A percentile compares a stretch with the other conserved stretches of the same genome.
phyloP scores from a whole-genome alignment of 2,888 invertebrate genomes.

The Himalopsyche tibetana region DNA sequence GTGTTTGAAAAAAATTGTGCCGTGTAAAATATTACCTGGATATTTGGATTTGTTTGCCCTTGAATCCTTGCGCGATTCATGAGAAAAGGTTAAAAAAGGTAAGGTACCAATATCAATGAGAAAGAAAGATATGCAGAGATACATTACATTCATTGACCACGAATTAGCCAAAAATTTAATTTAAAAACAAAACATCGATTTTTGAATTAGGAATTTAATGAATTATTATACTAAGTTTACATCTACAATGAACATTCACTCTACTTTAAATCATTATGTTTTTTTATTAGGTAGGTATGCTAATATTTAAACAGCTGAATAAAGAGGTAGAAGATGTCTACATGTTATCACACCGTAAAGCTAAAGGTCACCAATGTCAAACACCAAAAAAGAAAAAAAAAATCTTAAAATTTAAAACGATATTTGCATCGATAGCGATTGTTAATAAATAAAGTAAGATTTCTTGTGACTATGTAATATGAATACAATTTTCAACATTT shows the following conservation, averaged over 20 bases:
- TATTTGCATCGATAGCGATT: neutral
- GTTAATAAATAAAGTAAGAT: neutral
- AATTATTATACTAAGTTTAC: neutral
- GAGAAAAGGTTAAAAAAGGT: slow-evolving; percentile 55
- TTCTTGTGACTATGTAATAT: neutral
- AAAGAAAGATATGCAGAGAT: neutral
- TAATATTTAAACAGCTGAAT: neutral
- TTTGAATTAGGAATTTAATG: neutral
- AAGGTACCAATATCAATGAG: slow-evolving; percentile 38
- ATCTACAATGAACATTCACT: neutral
- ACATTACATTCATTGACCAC: neutral
- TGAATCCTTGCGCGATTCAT: slow-evolving; percentile 51
- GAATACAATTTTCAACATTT: neutral
- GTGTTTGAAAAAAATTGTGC: slow-evolving; percentile 53
- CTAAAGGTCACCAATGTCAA: slow-evolving; percentile 15
- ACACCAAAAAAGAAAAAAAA: neutral
- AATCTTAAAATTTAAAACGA: neutral
- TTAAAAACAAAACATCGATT: neutral
- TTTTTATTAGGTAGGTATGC: neutral
- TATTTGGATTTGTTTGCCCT: slow-evolving; percentile 58
- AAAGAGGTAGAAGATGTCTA: neutral
- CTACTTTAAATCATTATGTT: neutral
- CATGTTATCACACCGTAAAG: neutral
- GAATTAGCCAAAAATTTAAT: neutral
- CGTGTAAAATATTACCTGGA: slow-evolving; percentile 57